Evolutionary conservation across 2,113 vertebrate species (phyloP), one percentile per base, ranked within the genome.

Genomic region (Tenebrosternarchus preto): DNA sequence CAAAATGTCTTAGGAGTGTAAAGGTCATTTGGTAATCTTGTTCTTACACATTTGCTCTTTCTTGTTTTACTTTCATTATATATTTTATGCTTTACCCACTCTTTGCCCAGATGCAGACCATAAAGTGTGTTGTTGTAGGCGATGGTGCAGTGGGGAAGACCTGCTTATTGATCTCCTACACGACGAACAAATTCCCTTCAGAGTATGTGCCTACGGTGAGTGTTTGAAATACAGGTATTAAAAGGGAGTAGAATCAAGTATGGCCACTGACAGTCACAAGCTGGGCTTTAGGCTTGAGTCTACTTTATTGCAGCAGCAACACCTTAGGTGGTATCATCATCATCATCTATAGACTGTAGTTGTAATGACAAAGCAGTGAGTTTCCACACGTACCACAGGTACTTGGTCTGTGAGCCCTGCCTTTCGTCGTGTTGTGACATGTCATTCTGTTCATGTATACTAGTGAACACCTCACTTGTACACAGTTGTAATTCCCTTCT

Each of bases 161-260:
- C 33, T 82, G 81, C 29, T 77, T 82, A 46, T 25, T 82, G 75
- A 82, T 82, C 46, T 82, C 81, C 50, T 82, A 82, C 69, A 82
- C 81, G 29, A 82, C 81, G 46, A 82, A 82, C 81, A 82, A 82
- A 59, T 82, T 82, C 50, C 81, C 81, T 66, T 82, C 81, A 59
- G 81, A 82, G 60, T 82, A 82, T 20, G 81, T 82, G 53, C 81
- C 81, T 56, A 82, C 81, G 75, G 81, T 82, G 16, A 78, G 81
- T 59, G 22, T 67, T 3, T 22, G 29, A 20, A 24, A 57, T 27
- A 55, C 9, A 29, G 68, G 39, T 15, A 24, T 46, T 29, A 46
- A 68, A 55, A 55, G 59, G n/a, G 15, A n/a, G n/a, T n/a, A n/a
- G n/a, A n/a, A n/a, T n/a, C n/a, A n/a, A n/a, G n/a, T n/a, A n/a